Percentiles rank a stretch among this genome's conserved stretches.
phyloP scores from a whole-genome alignment of 2,797 vertebrate species.

The Danio aesculapii region DNA sequence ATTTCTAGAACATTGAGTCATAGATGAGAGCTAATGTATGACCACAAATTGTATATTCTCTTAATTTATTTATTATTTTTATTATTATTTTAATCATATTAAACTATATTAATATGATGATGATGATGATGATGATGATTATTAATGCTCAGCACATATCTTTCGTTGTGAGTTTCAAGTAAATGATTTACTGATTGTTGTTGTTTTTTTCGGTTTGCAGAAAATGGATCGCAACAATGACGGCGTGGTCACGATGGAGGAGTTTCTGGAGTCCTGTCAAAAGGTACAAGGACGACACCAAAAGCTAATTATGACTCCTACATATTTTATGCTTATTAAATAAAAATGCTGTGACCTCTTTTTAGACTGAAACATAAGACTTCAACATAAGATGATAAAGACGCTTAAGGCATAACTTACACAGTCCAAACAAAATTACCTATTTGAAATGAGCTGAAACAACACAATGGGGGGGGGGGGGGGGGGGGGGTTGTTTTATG shows the following conservation, averaged over 20 bases:
- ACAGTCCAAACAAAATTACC: too few species aligned
- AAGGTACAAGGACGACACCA: slow-evolving; percentile 77
- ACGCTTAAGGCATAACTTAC: too few species aligned
- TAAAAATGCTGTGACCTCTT: background rate
- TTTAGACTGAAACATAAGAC: too few species aligned
- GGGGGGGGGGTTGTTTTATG: too few species aligned
- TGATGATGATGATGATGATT: background rate
- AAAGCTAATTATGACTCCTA: background rate
- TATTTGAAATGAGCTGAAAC: too few species aligned
- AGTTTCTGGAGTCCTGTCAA: slow-evolving; percentile 95
- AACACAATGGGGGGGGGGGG: too few species aligned
- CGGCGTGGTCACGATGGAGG: slow-evolving; percentile 94
- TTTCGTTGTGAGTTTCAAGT: too few species aligned
- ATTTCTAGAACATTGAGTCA: too few species aligned
- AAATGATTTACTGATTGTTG: background rate
- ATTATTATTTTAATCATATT: too few species aligned
- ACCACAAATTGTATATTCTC: background rate
- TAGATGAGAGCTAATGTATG: background rate
- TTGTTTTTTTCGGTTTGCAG: slow-evolving; percentile 69
- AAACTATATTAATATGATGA: too few species aligned
- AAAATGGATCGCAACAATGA: slow-evolving; percentile 99
- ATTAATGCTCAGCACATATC: background rate
- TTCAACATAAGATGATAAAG: too few species aligned
- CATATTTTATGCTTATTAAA: background rate
- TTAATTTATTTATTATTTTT: too few species aligned